phyloP scores from a whole-genome alignment of 2,113 vertebrate species.

The Silurus meridionalis region DNA sequence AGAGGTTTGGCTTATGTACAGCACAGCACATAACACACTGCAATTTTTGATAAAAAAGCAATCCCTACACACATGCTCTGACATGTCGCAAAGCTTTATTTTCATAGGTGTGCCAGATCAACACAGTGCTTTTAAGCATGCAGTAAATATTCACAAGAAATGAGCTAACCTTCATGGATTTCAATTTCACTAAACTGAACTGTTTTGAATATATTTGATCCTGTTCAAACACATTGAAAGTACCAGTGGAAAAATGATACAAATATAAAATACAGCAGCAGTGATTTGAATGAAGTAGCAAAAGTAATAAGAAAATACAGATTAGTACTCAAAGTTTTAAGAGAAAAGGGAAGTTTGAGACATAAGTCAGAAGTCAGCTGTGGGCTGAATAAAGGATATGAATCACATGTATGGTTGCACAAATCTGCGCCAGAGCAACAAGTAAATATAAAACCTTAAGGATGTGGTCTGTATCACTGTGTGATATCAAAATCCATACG shows the following conservation, averaged over 20 bases:
- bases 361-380: background rate
- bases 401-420: background rate
- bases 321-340: background rate
- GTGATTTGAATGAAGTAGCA: background rate
- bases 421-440: background rate
- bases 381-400: background rate
- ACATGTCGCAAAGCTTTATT: slow-evolving; percentile 25
- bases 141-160: background rate
- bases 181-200: background rate
- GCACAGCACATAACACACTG: slow-evolving; percentile 6
- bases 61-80: background rate
- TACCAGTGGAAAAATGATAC: background rate
- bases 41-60: background rate
- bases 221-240: background rate
- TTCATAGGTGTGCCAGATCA: slow-evolving; percentile 17
- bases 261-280: background rate
- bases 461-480: background rate
- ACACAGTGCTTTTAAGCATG: background rate
- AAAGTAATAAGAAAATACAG: background rate
- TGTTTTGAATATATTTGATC: too few relatives aligned
- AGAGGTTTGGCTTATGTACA: slow-evolving; percentile 34
- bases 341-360: background rate
- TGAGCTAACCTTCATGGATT: background rate
- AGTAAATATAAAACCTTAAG: background rate
- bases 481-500: background rate